Conservation (phyloP, 1,140 invertebrate genomes). For the Pectinophora gossypiella region DNA sequence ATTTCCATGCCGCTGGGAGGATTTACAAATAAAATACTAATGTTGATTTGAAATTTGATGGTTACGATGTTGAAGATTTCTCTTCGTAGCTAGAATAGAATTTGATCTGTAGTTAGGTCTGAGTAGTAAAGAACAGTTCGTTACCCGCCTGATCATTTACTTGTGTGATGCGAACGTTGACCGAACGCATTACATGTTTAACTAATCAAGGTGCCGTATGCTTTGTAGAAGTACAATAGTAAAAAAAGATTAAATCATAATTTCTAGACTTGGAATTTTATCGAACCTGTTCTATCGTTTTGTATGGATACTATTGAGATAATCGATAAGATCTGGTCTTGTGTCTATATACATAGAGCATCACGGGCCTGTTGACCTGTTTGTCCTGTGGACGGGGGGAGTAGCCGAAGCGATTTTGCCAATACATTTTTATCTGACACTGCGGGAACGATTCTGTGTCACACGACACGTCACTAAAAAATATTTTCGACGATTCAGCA, state of each 20-base stretch:
- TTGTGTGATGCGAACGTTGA: constrained; percentile 6
- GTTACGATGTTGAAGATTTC: background rate
- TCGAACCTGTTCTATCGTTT: background rate
- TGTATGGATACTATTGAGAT: constrained; percentile 19
- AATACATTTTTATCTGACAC: too few relatives aligned
- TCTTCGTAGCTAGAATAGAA: constrained; percentile 28
- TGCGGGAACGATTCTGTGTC: too few relatives aligned
- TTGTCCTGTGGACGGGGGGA: too few relatives aligned
- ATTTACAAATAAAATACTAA: background rate
- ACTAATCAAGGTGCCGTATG: constrained; percentile 11
- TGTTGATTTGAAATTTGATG: background rate
- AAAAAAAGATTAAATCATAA: background rate
- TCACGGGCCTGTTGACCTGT: too few relatives aligned
- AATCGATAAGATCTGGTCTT: background rate
- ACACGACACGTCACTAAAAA: too few relatives aligned
- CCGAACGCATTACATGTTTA: background rate
- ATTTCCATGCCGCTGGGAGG: background rate
- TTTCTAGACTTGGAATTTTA: background rate
- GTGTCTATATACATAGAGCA: too few relatives aligned
- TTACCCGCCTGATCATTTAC: constrained; percentile 18
- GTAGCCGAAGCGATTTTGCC: too few relatives aligned
- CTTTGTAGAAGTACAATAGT: constrained; percentile 37
- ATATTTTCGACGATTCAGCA: too few relatives aligned
- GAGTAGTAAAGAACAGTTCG: constrained; percentile 23
- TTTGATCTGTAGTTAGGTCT: constrained; percentile 30